Evolutionary conservation across 2,888 invertebrate genomes (phyloP), one percentile per base, ranked within the genome.

Genomic region (Oeneis ivallda): DNA sequence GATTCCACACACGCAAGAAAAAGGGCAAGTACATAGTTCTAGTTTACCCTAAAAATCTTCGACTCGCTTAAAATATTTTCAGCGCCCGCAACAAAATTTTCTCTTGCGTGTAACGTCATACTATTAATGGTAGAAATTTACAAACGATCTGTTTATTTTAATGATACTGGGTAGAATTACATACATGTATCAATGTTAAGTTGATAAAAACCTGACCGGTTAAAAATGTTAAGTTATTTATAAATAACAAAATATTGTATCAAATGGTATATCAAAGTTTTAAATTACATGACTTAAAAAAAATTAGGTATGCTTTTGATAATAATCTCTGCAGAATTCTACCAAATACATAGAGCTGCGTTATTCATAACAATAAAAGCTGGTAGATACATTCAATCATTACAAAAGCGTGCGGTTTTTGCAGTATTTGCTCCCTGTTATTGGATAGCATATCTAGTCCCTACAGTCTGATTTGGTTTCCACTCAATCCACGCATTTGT

Each of bases 21-120:
- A 54, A 58, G 58, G 53, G 53, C 53, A 66, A 66, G 58, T 58
- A 62, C 59, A 45, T 54, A 66, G 50, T 59, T 66, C 53, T 49
- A 66, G 56, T 59, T 63, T 59, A n/a, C 41, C 19, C 37, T 49
- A 63, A 59, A 61, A 64, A 43, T 45, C 61, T 50, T 47, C 19
- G 47, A 56, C 19, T 56, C 54, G 41, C 54, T 15, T n/a, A n/a
- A 54, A 62, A 37, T 47, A 65, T 53, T 52, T 64, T 26, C 60
- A 53, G 39, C 62, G 11, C 15, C 10, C 34, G 52, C 34, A 57
- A 57, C 15, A 41, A 56, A 43, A 41, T 19, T 56, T 41, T 8
- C 41, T 19, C 13, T 34, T 6, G 39, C 56, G 19, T 41, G 39
- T 41, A 39, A 56, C 11, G 11, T 39, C 11, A 13, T 6, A 53